Percentiles rank a stretch among this genome's conserved stretches.
phyloP scores from a whole-genome alignment of 1,140 invertebrate genomes.

The Harpegnathos saltator region DNA sequence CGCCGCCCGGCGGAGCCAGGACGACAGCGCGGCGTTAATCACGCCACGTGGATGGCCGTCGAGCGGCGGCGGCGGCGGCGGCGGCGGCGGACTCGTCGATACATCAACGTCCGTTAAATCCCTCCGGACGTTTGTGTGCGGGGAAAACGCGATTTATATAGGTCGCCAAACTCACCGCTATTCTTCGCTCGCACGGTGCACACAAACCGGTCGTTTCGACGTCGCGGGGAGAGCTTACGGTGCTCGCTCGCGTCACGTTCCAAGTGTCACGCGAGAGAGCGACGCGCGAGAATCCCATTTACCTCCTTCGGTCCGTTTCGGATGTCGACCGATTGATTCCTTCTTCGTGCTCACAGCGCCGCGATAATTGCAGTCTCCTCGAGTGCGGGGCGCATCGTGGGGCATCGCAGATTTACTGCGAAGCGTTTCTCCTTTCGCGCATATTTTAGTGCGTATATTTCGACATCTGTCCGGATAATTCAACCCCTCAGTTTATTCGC shows the following conservation, averaged over 20 bases:
- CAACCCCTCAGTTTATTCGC: too few species aligned
- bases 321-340: too few species aligned
- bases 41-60: conserved; percentile 67
- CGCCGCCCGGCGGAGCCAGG: conserved; percentile 3
- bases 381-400: too few species aligned
- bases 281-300: too few species aligned
- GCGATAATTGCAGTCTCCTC: too few species aligned
- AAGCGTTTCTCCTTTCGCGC: too few species aligned
- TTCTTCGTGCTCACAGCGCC: too few species aligned
- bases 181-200: conserved; percentile 7
- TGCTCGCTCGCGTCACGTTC: not conserved
- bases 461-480: too few species aligned
- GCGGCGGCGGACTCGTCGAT: conserved; percentile 65
- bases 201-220: conserved; percentile 16
- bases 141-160: conserved; percentile 70
- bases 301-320: too few species aligned
- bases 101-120: conserved; percentile 79
- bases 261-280: too few species aligned
- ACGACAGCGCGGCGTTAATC: conserved; percentile 74
- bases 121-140: conserved; percentile 40
- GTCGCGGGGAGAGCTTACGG: not conserved
- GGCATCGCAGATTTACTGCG: too few species aligned
- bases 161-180: conserved; percentile 57
- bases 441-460: too few species aligned
- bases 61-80: conserved; percentile 27